Evolutionary conservation across 2,113 vertebrate species (phyloP).

Genomic region (Synchiropus splendidus): DNA sequence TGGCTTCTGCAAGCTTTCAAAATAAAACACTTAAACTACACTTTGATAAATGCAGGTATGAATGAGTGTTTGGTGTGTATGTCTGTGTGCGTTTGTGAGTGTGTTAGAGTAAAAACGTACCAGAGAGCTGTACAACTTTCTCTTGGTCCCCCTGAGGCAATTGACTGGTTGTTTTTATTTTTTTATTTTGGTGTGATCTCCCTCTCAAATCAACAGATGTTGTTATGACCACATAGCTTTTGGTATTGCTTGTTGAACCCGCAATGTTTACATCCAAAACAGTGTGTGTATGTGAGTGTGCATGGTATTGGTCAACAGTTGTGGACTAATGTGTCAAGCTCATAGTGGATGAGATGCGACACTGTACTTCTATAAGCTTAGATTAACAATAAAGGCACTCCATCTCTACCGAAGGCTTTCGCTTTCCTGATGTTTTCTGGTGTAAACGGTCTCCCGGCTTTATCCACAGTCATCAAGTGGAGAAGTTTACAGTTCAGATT

Average conservation of each 20-base stretch:
- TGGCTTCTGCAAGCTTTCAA: constrained; percentile 50
- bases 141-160: no score
- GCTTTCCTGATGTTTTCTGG: no score
- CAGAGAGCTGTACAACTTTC: no score
- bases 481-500: no score
- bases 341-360: constrained; percentile 41
- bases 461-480: no score
- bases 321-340: constrained; percentile 44
- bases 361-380: constrained; percentile 60
- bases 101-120: background rate
- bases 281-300: constrained; percentile 21
- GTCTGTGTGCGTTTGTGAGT: constrained; percentile 4
- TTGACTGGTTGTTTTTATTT: no score
- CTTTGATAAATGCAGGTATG: constrained; percentile 28
- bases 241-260: constrained; percentile 64
- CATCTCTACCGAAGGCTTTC: constrained; percentile 30
- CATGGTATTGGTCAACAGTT: constrained; percentile 37
- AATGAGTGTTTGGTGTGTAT: constrained; percentile 23
- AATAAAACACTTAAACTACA: constrained; percentile 49
- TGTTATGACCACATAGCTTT: constrained; percentile 57
- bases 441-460: no score
- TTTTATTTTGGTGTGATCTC: constrained; percentile 6
- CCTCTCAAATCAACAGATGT: constrained; percentile 16
- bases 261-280: constrained; percentile 68
- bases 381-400: constrained; percentile 66